A percentile compares a stretch with the other conserved stretches of the same genome.
phyloP scores from a whole-genome alignment of 2,113 vertebrate genomes.

The Gobio gobio region DNA sequence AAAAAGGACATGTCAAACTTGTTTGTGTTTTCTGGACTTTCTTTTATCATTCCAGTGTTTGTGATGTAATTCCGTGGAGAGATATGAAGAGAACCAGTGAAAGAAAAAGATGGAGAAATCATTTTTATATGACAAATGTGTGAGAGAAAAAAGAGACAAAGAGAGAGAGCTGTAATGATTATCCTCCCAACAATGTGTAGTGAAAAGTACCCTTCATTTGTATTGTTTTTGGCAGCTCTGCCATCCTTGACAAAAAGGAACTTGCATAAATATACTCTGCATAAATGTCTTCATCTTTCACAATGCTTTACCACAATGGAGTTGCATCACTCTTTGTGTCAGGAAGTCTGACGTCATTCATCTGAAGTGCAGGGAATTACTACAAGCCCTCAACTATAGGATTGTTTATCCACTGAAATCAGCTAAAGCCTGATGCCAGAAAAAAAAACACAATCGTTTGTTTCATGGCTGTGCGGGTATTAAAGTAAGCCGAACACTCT shows the following conservation, averaged over 20 bases:
- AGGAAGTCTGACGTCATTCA: conserved; percentile 55
- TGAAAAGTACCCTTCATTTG: conserved; percentile 68
- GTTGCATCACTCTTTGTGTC: conserved; percentile 49
- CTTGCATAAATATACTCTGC: conserved; percentile 61
- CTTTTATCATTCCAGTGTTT: background rate
- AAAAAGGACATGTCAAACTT: background rate
- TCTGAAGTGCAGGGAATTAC: conserved; percentile 52
- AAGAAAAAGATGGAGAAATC: background rate
- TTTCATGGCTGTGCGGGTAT: conserved; percentile 61
- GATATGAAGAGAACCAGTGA: conserved; percentile 24
- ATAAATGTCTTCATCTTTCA: conserved; percentile 73
- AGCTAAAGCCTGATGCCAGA: conserved; percentile 49
- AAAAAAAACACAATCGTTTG: conserved; percentile 54
- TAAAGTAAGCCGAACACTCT: conserved; percentile 59
- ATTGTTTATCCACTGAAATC: conserved; percentile 52
- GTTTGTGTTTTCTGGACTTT: conserved; percentile 9
- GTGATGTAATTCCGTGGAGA: background rate
- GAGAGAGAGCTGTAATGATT: conserved; percentile 63
- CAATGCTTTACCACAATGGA: conserved; percentile 60
- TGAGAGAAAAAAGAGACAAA: background rate
- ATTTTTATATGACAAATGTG: background rate
- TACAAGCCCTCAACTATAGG: conserved; percentile 41
- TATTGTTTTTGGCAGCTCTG: conserved; percentile 71
- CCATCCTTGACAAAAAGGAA: conserved; percentile 63
- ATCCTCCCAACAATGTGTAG: conserved; percentile 71